Percentiles rank a stretch among this genome's conserved stretches.
These are phyloP conservation scores for Clostera curtula DNA, from an alignment of 2,888 invertebrate genomes.

Conservation along the genomic window DNA sequence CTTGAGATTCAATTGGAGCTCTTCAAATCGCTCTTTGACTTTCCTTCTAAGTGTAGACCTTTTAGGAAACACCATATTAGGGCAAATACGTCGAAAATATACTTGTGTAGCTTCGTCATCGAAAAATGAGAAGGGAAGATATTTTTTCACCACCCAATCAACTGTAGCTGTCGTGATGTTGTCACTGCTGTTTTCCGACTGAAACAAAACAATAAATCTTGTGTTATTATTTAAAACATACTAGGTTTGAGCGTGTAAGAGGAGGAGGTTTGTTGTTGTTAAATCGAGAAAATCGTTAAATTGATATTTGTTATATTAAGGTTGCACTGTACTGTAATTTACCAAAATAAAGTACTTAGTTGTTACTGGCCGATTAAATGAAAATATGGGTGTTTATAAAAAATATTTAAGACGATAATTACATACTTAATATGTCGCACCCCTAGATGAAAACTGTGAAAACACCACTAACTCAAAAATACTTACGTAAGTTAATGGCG, in stretches of 20 bases:
- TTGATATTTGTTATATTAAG: constrained; percentile 12
- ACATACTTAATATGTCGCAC: neutral
- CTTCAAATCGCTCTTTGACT: constrained; percentile 19
- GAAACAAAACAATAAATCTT: constrained; percentile 14
- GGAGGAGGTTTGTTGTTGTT: constrained; percentile 15
- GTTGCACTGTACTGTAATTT: constrained; percentile 7
- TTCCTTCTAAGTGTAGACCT: constrained; percentile 19
- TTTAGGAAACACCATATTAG: constrained; percentile 21
- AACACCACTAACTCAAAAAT: too few species aligned
- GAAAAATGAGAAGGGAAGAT: constrained; percentile 20
- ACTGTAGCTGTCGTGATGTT: constrained; percentile 18
- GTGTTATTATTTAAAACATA: constrained; percentile 16
- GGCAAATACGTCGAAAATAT: constrained; percentile 20
- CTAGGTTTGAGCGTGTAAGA: constrained; percentile 13
- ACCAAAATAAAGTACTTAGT: constrained; percentile 12
- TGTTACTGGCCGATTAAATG: constrained; percentile 15
- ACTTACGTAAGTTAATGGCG: too few species aligned
- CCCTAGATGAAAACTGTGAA: neutral
- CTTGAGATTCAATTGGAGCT: constrained; percentile 17
- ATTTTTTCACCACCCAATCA: constrained; percentile 19
- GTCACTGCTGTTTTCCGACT: constrained; percentile 19
- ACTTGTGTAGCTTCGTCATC: constrained; percentile 18
- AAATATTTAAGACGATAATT: constrained; percentile 13
- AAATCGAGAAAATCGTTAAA: constrained; percentile 16
- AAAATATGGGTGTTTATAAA: constrained; percentile 16